Evolutionary conservation across 2,113 vertebrate species (phyloP), one percentile per base, ranked within the genome.

Genomic region (Lucifuga dentata): DNA sequence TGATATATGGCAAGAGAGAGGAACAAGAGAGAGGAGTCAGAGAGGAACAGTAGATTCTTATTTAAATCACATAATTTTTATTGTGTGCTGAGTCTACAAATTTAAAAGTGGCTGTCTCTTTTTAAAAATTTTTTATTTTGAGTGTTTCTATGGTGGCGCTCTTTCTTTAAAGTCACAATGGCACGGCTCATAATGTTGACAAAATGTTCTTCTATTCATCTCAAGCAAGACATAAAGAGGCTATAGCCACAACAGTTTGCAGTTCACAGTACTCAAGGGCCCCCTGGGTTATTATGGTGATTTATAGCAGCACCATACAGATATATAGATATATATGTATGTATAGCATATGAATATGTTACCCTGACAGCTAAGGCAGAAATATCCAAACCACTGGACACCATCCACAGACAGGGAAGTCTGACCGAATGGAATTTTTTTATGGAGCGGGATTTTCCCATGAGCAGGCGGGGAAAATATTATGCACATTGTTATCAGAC

Each of bases 81-180:
- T n/a, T n/a, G n/a, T n/a, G n/a, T n/a, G n/a, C n/a, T n/a, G n/a
- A n/a, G n/a, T n/a, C n/a, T n/a, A n/a, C n/a, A n/a, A n/a, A n/a
- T n/a, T n/a, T n/a, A n/a, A n/a, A n/a, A n/a, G n/a, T n/a, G n/a
- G n/a, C n/a, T n/a, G n/a, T n/a, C n/a, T 29, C 26, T 7, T 29
- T 29, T 29, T 7, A 29, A 29, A 29, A 29, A 29, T 3, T 29
- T 29, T 29, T 29, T 5, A 29, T 29, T 29, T 68, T 1, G 63
- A 40, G 41, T 71, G 21, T 74, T 61, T 80, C 66, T 52, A 73
- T n/a, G 66, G 72, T 65, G 67, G 73, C 65, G 66, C 59, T 44
- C 29, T 71, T 64, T 59, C 39, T 48, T 5, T 40, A 64, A 36
- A 23, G 52, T 56, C 32, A 10, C 11, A 24, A 43, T 13, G 17